Evolutionary conservation across 2,888 invertebrate genomes (phyloP).

Genomic region (Escarpia spicata): DNA sequence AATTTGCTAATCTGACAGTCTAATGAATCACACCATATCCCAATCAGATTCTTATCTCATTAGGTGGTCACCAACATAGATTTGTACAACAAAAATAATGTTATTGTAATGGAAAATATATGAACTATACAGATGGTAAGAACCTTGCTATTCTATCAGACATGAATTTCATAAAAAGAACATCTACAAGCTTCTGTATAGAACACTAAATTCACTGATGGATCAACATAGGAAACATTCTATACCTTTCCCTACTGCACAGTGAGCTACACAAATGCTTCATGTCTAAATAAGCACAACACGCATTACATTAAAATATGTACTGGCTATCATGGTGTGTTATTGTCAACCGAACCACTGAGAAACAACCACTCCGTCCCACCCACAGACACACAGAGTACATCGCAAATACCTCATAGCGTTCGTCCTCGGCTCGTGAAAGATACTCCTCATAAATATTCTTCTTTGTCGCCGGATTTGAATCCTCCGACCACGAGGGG

Average conservation of each 20-base stretch:
- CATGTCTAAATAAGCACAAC: background rate
- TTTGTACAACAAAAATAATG: no score
- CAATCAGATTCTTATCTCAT: no score
- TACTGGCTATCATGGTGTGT: no score
- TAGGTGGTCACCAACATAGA: no score
- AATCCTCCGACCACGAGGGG: slow-evolving; percentile 99
- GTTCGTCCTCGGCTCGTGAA: slow-evolving; percentile 95
- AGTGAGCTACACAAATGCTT: background rate
- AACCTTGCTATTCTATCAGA: background rate
- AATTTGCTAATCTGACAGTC: no score
- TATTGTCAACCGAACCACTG: no score
- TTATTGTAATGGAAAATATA: no score
- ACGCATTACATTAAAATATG: background rate
- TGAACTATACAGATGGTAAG: no score
- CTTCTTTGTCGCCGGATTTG: slow-evolving; percentile 95
- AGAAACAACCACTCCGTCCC: background rate
- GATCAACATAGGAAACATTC: background rate
- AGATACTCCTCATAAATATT: slow-evolving; percentile 98
- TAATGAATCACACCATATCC: no score
- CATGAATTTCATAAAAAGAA: background rate
- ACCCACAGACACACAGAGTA: background rate
- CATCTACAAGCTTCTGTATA: background rate
- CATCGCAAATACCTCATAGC: slow-evolving; percentile 71
- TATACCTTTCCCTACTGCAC: background rate
- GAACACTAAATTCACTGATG: background rate